Conservation (phyloP, 2,797 vertebrate species). For the Fringilla coelebs region DNA sequence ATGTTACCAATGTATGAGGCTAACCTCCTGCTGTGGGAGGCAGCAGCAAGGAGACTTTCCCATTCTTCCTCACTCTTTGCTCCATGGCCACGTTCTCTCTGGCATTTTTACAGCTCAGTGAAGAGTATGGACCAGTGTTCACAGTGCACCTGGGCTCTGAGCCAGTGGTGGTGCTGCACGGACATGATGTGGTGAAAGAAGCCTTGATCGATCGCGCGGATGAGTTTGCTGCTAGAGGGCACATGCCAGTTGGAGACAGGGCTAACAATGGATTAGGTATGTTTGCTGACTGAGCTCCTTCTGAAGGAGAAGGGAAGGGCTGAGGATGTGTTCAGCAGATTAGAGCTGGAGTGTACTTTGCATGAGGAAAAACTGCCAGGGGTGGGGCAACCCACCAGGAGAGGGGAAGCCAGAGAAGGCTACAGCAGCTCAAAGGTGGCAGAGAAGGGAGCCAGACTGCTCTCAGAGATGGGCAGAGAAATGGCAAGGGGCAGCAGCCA, state of each 20-base stretch:
- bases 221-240: slow-evolving; percentile 52
- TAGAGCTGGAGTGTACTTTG: neutral
- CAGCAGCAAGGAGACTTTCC: neutral
- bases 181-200: slow-evolving; percentile 60
- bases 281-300: neutral
- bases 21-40: neutral
- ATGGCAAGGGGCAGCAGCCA: neutral
- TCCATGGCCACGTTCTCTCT: neutral
- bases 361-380: rapidly evolving
- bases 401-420: neutral
- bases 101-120: slow-evolving; percentile 53
- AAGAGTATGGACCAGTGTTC: slow-evolving; percentile 63
- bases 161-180: slow-evolving; percentile 45
- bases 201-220: slow-evolving; percentile 33
- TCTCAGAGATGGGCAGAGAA: neutral
- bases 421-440: neutral
- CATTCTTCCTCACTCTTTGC: neutral
- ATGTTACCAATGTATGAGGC: neutral
- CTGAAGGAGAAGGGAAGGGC: neutral
- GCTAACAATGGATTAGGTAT: slow-evolving; percentile 8
- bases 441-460: neutral
- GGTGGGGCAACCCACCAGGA: neutral
- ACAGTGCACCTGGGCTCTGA: slow-evolving; percentile 61
- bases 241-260: neutral
- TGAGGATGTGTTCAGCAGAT: rapidly evolving